These are phyloP conservation scores for Psittacus erithacus DNA, from an alignment of 2,113 vertebrate species.

Conservation along the genomic window DNA sequence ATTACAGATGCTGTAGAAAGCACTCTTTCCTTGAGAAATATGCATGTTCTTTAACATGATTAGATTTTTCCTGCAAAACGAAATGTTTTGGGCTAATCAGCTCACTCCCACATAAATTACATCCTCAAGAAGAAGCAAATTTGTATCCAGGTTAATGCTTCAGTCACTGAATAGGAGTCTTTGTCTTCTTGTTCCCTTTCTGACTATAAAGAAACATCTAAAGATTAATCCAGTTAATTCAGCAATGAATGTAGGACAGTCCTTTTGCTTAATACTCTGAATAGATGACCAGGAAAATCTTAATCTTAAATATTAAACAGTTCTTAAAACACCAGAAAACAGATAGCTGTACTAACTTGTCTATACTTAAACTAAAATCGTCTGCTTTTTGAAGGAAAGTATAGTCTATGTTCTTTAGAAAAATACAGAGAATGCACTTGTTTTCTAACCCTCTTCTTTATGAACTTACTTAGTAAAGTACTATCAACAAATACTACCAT, in stretches of 20 bases:
- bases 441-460: not conserved
- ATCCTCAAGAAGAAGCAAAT: not conserved
- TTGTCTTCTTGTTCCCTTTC: not conserved
- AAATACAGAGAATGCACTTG: not conserved
- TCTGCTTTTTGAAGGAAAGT: not conserved
- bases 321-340: not conserved
- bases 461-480: not conserved
- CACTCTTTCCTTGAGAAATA: not conserved
- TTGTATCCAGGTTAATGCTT: not conserved
- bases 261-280: not conserved
- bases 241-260: not conserved
- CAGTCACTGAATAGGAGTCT: not conserved
- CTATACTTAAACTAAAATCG: not conserved
- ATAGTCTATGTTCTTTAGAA: not conserved
- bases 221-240: not conserved
- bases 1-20: not conserved
- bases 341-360: not conserved
- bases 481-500: not conserved
- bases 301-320: not conserved
- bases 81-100: not conserved
- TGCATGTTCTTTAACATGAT: not conserved
- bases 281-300: not conserved
- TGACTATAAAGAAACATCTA: not conserved
- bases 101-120: not conserved
- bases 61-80: not conserved